These are phyloP conservation scores for Bombylius major DNA, from an alignment of 2,888 invertebrate species.

Conservation along the genomic window DNA sequence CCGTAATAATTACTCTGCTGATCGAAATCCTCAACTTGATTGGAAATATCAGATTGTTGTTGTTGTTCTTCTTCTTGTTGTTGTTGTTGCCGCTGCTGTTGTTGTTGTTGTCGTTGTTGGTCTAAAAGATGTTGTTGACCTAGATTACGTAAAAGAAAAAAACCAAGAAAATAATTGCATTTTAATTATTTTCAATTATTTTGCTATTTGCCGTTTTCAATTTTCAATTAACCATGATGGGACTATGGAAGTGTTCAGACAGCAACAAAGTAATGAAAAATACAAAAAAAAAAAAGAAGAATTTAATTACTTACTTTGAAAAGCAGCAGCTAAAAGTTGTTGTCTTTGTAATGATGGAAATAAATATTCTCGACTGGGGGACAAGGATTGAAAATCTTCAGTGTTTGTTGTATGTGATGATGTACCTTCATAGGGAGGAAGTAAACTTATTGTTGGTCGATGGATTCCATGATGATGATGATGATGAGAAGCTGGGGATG, in stretches of 20 bases:
- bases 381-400: background rate
- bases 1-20: background rate
- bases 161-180: no score
- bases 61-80: background rate
- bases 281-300: no score
- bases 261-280: no score
- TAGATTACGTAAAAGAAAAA: no score
- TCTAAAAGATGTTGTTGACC: background rate
- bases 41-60: background rate
- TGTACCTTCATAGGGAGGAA: background rate
- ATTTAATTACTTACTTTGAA: background rate
- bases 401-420: background rate
- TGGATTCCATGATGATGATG: background rate
- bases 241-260: no score
- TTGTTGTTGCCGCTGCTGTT: background rate
- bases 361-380: background rate
- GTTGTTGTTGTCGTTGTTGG: background rate
- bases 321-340: background rate
- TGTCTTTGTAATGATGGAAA: background rate
- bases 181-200: no score
- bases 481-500: background rate
- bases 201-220: no score
- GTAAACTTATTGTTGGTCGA: background rate
- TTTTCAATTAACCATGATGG: no score
- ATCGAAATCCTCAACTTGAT: no score